Conservation (phyloP, 2,797 vertebrate species). For the Prionace glauca region DNA sequence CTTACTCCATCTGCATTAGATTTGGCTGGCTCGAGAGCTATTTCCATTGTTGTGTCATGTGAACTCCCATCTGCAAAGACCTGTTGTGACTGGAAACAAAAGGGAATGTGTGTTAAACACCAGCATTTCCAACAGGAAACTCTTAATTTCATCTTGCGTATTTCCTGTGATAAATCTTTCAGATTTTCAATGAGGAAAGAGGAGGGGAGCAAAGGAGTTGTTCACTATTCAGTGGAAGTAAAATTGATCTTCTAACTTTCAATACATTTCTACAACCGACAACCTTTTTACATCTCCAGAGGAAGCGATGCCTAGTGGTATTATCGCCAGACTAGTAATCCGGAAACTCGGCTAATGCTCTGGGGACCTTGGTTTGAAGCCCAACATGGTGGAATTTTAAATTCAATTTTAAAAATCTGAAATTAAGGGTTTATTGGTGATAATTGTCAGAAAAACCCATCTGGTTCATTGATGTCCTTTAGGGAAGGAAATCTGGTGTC, state of each 20-base stretch:
- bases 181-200: neutral
- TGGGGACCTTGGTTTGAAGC: too few relatives aligned
- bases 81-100: conserved; percentile 56
- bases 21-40: conserved; percentile 44
- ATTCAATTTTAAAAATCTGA: too few relatives aligned
- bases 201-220: neutral
- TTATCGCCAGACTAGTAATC: too few relatives aligned
- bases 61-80: conserved; percentile 59
- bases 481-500: too few relatives aligned
- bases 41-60: conserved; percentile 52
- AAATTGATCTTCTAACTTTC: neutral
- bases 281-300: neutral
- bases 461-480: too few relatives aligned
- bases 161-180: neutral
- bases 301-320: too few relatives aligned
- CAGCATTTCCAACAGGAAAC: neutral
- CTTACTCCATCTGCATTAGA: conserved; percentile 48
- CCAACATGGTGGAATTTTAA: too few relatives aligned
- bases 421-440: too few relatives aligned
- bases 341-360: too few relatives aligned
- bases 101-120: neutral
- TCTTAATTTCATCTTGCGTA: neutral
- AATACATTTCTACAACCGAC: neutral
- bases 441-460: too few relatives aligned
- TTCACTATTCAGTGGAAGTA: neutral